Conservation (phyloP, 2,888 invertebrate species). For the Lithophane ornitopus region DNA sequence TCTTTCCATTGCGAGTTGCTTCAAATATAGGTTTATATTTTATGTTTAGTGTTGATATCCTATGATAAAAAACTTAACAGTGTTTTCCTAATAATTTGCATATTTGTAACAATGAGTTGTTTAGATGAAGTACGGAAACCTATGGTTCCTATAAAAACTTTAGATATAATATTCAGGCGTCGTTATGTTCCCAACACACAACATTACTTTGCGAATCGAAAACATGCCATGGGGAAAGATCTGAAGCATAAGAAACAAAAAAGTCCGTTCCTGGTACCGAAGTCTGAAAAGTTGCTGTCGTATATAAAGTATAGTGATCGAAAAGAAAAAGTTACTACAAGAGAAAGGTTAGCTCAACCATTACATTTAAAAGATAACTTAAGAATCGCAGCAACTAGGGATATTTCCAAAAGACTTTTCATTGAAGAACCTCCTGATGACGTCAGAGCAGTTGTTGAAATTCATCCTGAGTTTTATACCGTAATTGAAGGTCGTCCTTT, state of each 20-base stretch:
- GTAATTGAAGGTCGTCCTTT: conserved; percentile 91
- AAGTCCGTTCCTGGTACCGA: conserved; percentile 82
- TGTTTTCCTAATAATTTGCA: conserved; percentile 9
- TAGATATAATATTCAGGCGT: conserved; percentile 87
- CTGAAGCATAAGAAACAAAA: conserved; percentile 69
- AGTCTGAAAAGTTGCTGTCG: conserved; percentile 84
- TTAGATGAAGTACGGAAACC: conserved; percentile 82
- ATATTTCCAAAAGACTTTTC: conserved; percentile 90
- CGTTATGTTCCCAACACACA: conserved; percentile 87
- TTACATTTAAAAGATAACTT: conserved; percentile 84
- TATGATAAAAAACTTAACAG: conserved; percentile 18
- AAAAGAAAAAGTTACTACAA: conserved; percentile 79
- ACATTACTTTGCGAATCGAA: conserved; percentile 85
- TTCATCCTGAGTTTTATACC: conserved; percentile 92
- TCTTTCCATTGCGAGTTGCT: conserved; percentile 18
- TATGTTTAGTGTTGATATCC: conserved; percentile 17
- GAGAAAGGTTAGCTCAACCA: conserved; percentile 78
- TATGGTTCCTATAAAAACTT: conserved; percentile 84
- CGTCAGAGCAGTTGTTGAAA: conserved; percentile 91
- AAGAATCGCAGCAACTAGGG: conserved; percentile 84
- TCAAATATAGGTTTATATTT: conserved; percentile 5
- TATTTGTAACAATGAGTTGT: conserved; percentile 66
- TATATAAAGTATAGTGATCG: conserved; percentile 87
- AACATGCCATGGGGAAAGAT: conserved; percentile 75
- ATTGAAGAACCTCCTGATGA: conserved; percentile 90